Base-by-base conservation (phyloP, 1,140 invertebrate genomes). In the Teleopsis dalmanni region DNA sequence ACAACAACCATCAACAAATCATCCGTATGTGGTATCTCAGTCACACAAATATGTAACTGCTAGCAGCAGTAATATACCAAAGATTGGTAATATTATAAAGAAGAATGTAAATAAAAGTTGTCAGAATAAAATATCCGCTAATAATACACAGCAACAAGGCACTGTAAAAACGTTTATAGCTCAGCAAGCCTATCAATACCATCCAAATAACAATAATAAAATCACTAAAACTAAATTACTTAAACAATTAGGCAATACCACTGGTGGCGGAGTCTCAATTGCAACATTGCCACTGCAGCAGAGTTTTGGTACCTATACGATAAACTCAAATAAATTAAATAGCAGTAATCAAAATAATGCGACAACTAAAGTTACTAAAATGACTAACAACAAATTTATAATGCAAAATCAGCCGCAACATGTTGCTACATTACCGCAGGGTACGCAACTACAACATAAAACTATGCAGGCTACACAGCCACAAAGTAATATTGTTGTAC, bases 201-300 rank as follows among this genome's bases (percentile, higher is more conserved):
- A 9, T 29, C 42, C 29, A 44, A 44, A 27, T 53, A 3, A 48
- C 40, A 14, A 16, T 51, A 1, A 60, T 58, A 52, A 44, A n/a
- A n/a, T n/a, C n/a, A n/a, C n/a, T n/a, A n/a, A n/a, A n/a, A n/a
- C 60, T 27, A 67, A 68, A 41, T 63, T 68, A 48, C 53, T 65
- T 10, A 67, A 68, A 49, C 65, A 67, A 53, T 59, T 34, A 56
- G 60, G 14, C 57, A 64, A 41, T 47, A n/a, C 45, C 40, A 56
- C 43, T 43, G 14, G 27, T 33, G 23, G 47, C 25, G 38, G 41
- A 16, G 41, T 25, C 41, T n/a, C n/a, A 53, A 25, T 33, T 51
- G 26, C 31, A 10, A 43, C 27, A 13, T 29, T 43, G 29, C 31
- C 25, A 19, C 36, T 23, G 19, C 31, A 36, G 18, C 29, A 34